Base-by-base conservation (phyloP, 2,797 vertebrate genomes). In the Psittacula echo region DNA sequence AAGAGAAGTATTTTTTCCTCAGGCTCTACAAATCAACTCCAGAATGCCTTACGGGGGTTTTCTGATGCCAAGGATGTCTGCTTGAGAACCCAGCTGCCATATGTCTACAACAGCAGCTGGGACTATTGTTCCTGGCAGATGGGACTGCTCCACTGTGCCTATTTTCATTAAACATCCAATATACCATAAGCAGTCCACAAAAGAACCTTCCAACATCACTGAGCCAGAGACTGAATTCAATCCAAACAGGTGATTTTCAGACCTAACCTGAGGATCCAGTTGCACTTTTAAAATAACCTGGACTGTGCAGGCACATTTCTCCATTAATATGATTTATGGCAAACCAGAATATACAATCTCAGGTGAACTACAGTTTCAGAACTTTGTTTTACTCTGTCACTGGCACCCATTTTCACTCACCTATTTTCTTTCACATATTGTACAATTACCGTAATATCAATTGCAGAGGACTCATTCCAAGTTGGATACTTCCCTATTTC, bases 91-190 rank as follows among this genome's bases (percentile, higher is more conserved):
- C 56, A 58, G 19, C 26, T 61, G 65, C 76, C 61, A 32, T 15
- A 27, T 65, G 85, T 22, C 67, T 24, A 15, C 51, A 51, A 61
- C 73, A 93, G 79, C 95, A 95, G 85, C 93, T 85, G 94, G 23
- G 68, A 48, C 64, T 67, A 41, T 44, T 74, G 62, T 9, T 67
- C 27, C 66, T 32, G 29, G 68, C 90, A 95, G 82, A 87, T 22
- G 51, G 70, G 60, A 45, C 14, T 12, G 2, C 74, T 70, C 50
- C 60, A 29, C 56, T 12, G 42, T 9, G 45, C 41, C 53, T 37
- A 4, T 48, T 83, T 70, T 27, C 65, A 87, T 67, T 54, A 42
- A 77, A 48, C n/a, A 88, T 22, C 80, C 74, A 39, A 11, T 9
- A 12, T 8, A 76, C 30, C 89, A 76, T 32, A 41, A 73, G 60